These are phyloP conservation scores for Eilema griseolum DNA, from an alignment of 2,888 invertebrate genomes.

Conservation along the genomic window DNA sequence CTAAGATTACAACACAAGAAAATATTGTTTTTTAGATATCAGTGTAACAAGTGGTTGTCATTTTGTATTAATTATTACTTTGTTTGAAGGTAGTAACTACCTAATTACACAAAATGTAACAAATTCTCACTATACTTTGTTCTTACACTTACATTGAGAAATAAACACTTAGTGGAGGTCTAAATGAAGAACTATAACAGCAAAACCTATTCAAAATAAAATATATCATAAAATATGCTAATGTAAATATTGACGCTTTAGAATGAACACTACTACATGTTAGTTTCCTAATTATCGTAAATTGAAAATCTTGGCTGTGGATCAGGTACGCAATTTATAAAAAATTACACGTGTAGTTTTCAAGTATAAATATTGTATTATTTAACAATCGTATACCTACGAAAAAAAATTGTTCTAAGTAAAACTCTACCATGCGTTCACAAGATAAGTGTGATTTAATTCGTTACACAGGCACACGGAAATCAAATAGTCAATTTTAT, in stretches of 20 bases:
- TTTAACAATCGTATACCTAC: neutral
- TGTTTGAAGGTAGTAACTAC: constrained; percentile 1
- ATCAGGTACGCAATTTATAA: constrained; percentile 25
- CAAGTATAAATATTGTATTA: neutral
- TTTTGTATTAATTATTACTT: neutral
- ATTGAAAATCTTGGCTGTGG: neutral
- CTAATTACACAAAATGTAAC: constrained; percentile 2
- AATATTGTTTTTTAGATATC: neutral
- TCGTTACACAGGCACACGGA: neutral
- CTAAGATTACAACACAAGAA: neutral
- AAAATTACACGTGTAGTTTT: constrained; percentile 39
- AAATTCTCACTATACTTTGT: neutral
- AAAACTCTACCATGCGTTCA: neutral
- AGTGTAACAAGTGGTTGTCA: neutral
- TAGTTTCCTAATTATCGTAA: neutral
- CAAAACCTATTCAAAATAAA: neutral
- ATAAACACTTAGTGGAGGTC: neutral
- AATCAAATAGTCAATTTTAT: constrained; percentile 19
- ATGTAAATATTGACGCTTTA: neutral
- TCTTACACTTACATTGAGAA: neutral
- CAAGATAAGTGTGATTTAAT: neutral
- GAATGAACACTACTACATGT: neutral
- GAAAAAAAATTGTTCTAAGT: neutral
- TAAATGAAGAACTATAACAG: neutral
- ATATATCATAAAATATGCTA: neutral